phyloP scores from a whole-genome alignment of 1,140 invertebrate genomes.

The Caenorhabditis briggsae region DNA sequence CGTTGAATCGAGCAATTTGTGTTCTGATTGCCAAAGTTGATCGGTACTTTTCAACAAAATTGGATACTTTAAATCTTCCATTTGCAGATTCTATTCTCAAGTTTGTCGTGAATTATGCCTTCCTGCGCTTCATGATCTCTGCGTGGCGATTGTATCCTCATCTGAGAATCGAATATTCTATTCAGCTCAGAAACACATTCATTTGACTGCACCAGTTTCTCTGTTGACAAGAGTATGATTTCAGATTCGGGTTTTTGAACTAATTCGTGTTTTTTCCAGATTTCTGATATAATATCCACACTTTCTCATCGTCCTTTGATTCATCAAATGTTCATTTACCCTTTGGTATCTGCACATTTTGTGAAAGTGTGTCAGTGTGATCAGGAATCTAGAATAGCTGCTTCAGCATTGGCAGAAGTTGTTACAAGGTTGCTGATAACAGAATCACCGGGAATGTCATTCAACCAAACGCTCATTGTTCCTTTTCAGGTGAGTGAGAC shows the following conservation, averaged over 20 bases:
- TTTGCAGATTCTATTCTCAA: constrained; percentile 60
- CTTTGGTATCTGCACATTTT: constrained; percentile 57
- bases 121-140: constrained; percentile 49
- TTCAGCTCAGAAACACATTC: constrained; percentile 49
- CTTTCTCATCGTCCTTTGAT: constrained; percentile 60
- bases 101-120: constrained; percentile 51
- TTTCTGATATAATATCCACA: constrained; percentile 58
- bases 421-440: constrained; percentile 54
- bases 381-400: constrained; percentile 53
- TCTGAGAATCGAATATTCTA: constrained; percentile 61
- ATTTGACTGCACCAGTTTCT: constrained; percentile 57
- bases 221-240: constrained; percentile 45
- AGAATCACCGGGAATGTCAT: constrained; percentile 54
- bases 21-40: constrained; percentile 63
- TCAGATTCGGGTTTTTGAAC: not conserved
- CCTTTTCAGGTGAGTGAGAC: constrained; percentile 57
- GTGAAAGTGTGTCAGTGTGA: constrained; percentile 52
- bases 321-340: constrained; percentile 64
- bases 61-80: not conserved
- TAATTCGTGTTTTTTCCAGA: constrained; percentile 8
- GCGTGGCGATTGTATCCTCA: constrained; percentile 41
- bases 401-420: constrained; percentile 53
- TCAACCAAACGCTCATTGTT: constrained; percentile 61
- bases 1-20: constrained; percentile 59
- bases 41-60: not conserved